A percentile compares a stretch with the other conserved stretches of the same genome.
Conservation (phyloP, 2,113 vertebrate species). For the Piaya cayana region DNA sequence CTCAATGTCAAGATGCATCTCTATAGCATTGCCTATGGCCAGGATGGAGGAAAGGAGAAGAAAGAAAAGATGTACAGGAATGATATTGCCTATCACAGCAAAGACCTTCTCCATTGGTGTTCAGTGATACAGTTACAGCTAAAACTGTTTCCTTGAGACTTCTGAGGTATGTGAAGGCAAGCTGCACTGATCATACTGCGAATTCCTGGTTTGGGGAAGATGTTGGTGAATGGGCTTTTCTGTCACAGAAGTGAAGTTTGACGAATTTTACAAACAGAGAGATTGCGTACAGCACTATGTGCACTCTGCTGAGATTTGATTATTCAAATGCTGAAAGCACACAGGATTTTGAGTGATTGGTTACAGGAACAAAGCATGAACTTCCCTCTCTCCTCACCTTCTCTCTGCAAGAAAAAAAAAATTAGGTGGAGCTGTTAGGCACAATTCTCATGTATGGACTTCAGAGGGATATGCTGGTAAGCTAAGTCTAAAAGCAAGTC, state of each 20-base stretch:
- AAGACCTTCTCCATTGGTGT: neutral
- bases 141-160: neutral
- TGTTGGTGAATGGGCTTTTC: neutral
- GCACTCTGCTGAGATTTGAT: neutral
- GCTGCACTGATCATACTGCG: rapidly evolving
- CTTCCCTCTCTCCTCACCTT: rapidly evolving
- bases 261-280: neutral
- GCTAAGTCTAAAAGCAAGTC: neutral
- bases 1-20: neutral
- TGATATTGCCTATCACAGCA: neutral
- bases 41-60: neutral
- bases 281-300: neutral
- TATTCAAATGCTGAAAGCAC: neutral
- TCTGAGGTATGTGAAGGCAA: neutral
- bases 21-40: neutral
- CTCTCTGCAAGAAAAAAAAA: neutral
- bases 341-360: neutral
- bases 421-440: neutral
- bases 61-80: neutral
- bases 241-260: neutral
- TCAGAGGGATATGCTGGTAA: neutral
- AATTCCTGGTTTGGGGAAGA: neutral
- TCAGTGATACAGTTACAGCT: neutral
- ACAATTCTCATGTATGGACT: neutral
- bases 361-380: neutral